phyloP scores from a whole-genome alignment of 2,797 vertebrate genomes.

The Microctenopoma lineatum region DNA sequence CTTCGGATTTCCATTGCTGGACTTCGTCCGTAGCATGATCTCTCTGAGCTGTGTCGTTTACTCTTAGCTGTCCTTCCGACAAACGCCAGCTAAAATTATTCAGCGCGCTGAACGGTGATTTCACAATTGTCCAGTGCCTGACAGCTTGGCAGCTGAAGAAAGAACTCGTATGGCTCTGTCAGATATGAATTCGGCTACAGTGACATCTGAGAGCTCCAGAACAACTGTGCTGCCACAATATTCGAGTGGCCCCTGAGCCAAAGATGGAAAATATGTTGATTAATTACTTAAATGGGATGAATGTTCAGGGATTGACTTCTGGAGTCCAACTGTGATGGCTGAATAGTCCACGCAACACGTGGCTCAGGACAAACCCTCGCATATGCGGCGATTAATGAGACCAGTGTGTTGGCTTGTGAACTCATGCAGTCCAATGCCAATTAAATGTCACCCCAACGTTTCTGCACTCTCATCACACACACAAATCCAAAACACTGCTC shows the following conservation, averaged over 20 bases:
- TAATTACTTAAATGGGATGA: conserved; percentile 65
- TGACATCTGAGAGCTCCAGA: conserved; percentile 25
- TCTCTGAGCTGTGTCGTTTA: conserved; percentile 16
- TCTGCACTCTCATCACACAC: conserved; percentile 21
- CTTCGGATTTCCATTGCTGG: conserved; percentile 13
- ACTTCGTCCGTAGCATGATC: conserved; percentile 6
- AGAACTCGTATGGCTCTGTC: conserved; percentile 8
- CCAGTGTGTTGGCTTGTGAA: conserved; percentile 16
- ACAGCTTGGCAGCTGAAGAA: conserved; percentile 12
- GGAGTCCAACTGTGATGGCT: conserved; percentile 54
- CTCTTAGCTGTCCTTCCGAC: conserved; percentile 29
- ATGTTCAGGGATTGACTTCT: conserved; percentile 34
- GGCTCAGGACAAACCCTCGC: conserved; percentile 27
- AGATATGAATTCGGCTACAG: conserved; percentile 26
- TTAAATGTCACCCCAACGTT: conserved; percentile 35
- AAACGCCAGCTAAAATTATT: conserved; percentile 10
- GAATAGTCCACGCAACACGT: conserved; percentile 15
- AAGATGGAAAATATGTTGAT: conserved; percentile 46
- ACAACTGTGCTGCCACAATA: conserved; percentile 51
- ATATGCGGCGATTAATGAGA: conserved; percentile 45
- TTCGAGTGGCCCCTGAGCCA: conserved; percentile 25
- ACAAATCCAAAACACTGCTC: conserved; percentile 45
- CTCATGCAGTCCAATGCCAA: conserved; percentile 32
- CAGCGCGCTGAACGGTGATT: background rate
- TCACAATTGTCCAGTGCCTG: background rate